These are phyloP conservation scores for Naso thynnoides DNA, from an alignment of 2,797 vertebrate species.

Conservation along the genomic window DNA sequence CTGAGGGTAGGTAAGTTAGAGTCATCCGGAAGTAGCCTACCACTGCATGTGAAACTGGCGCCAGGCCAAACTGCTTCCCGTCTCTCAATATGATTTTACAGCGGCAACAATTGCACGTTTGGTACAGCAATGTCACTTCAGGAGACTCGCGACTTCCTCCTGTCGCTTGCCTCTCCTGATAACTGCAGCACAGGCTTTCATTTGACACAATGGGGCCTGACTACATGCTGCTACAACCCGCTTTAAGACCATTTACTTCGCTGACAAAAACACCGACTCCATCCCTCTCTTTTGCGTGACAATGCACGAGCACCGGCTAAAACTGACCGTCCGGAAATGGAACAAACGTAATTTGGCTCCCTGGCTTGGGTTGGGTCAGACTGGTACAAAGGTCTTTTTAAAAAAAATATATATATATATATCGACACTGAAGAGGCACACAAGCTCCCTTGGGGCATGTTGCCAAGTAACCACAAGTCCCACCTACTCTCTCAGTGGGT, in stretches of 20 bases:
- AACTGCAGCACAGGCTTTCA: background rate
- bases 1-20: background rate
- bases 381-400: slow-evolving; percentile 60
- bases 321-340: slow-evolving; percentile 12
- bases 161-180: background rate
- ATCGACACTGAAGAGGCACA: slow-evolving; percentile 43
- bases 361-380: slow-evolving; percentile 63
- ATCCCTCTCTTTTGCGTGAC: slow-evolving; percentile 34
- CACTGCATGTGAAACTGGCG: slow-evolving; percentile 39
- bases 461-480: slow-evolving; percentile 69
- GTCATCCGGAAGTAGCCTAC: slow-evolving; percentile 17
- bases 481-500: slow-evolving; percentile 48
- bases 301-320: background rate
- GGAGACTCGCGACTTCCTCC: slow-evolving; percentile 7
- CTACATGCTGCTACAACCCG: background rate
- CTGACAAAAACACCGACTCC: slow-evolving; percentile 1
- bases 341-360: slow-evolving; percentile 33
- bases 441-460: slow-evolving; percentile 65
- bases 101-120: slow-evolving; percentile 37
- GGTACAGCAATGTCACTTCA: slow-evolving; percentile 6
- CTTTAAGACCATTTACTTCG: too few relatives aligned
- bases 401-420: too few relatives aligned
- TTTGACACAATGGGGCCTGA: background rate
- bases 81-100: slow-evolving; percentile 31
- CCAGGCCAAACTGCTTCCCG: slow-evolving; percentile 38